Evolutionary conservation across 2,888 invertebrate genomes (phyloP).

Genomic region (Drosophila atripex): DNA sequence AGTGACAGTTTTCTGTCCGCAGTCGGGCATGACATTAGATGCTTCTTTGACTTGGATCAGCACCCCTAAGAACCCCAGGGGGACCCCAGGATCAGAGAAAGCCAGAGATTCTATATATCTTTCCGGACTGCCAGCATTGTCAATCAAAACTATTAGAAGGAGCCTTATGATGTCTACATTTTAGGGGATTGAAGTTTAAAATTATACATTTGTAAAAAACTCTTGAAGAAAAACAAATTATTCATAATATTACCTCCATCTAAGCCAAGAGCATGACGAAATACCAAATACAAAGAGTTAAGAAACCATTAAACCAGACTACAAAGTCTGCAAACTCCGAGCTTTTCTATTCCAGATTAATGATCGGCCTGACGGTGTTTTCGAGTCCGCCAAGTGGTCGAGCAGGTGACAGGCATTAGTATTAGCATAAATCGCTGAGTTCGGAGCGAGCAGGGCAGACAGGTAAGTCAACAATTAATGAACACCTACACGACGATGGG

Average conservation of each 20-base stretch:
- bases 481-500: conserved; percentile 45
- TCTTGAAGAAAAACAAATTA: neutral
- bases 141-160: conserved; percentile 27
- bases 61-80: conserved; percentile 28
- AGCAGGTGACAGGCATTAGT: conserved; percentile 55
- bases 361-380: conserved; percentile 23
- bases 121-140: conserved; percentile 28
- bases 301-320: conserved; percentile 30
- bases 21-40: conserved; percentile 76
- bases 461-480: conserved; percentile 49
- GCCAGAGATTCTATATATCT: conserved; percentile 9
- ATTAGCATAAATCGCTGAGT: conserved; percentile 43
- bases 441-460: conserved; percentile 28
- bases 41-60: conserved; percentile 51
- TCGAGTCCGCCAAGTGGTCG: conserved; percentile 26
- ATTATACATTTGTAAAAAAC: neutral
- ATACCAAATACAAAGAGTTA: conserved; percentile 30
- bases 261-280: conserved; percentile 29
- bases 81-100: neutral
- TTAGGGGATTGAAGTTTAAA: neutral
- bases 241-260: neutral
- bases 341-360: conserved; percentile 40
- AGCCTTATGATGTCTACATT: neutral
- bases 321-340: conserved; percentile 31
- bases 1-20: conserved; percentile 59